A percentile compares a stretch with the other conserved stretches of the same genome.
These are phyloP conservation scores for Epizoanthus illoricatus DNA, from an alignment of 92 coral and sea anemone species.

Conservation along the genomic window DNA sequence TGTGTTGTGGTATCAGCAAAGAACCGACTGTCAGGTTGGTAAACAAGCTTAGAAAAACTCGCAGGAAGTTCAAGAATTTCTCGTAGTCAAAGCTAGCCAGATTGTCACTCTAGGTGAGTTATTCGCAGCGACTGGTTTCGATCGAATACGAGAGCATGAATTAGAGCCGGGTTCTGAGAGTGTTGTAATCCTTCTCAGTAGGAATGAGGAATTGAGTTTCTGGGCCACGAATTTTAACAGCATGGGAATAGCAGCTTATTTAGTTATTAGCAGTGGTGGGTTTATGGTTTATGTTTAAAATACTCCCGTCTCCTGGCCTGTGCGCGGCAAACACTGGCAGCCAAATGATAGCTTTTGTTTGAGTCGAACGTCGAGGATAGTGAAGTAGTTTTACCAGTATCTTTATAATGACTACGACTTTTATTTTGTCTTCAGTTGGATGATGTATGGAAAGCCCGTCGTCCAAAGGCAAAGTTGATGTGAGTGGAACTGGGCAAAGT, in stretches of 20 bases:
- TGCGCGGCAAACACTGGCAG: too few relatives aligned
- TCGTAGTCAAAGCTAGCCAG: constrained; percentile 24
- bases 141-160: background rate
- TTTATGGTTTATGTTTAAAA: too few relatives aligned
- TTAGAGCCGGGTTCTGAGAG: background rate
- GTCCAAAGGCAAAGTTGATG: too few relatives aligned
- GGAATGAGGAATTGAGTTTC: too few relatives aligned
- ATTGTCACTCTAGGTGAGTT: background rate
- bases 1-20: constrained; percentile 9
- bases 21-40: constrained; percentile 28
- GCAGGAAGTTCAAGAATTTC: constrained; percentile 43
- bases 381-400: background rate
- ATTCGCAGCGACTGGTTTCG: background rate
- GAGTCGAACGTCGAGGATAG: too few relatives aligned
- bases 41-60: constrained; percentile 33
- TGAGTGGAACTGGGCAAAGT: background rate
- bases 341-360: too few relatives aligned
- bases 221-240: too few relatives aligned
- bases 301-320: too few relatives aligned
- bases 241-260: too few relatives aligned
- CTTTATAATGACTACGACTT: background rate
- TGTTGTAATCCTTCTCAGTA: too few relatives aligned
- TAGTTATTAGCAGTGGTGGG: too few relatives aligned
- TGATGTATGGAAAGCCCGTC: background rate
- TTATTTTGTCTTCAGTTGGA: constrained; percentile 6